Evolutionary conservation across 2,888 invertebrate species (phyloP), one percentile per base, ranked within the genome.

Genomic region (Exocentrus adspersus): DNA sequence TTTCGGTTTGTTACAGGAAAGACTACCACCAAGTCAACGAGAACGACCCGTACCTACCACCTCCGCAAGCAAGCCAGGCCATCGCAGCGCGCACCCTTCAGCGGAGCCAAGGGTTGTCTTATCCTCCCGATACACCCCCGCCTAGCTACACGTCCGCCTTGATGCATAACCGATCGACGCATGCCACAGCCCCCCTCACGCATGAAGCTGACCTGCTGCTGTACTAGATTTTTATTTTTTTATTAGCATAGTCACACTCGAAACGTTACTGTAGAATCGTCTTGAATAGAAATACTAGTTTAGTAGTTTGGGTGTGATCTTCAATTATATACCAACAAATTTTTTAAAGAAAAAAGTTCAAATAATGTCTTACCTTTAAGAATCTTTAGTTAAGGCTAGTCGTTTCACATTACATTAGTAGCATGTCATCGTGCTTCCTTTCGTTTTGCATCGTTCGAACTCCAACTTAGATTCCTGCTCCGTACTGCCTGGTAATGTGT

Each of bases 11-110:
- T 48, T 48, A 9, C 48, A 92, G 92, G 82, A 89, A 91, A 72
- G 89, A 90, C 79, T 92, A 92, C 76, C 89, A 90, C 64, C 93
- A 92, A 81, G 91, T 91, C 72, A 94, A 94, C 82, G 94, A 94
- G 81, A 92, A 92, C 67, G 94, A 92, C 70, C 91, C 92, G 65
- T 92, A 91, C 84, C 85, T 92, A 74, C 90, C 92, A 83, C 88
- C 70, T 81, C 86, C 71, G 83, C 87, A 71, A 82, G 87, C 77
- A 81, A 87, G 83, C 65, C 88, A 87, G 78, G 87, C 87, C 71
- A 87, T 87, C 74, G 88, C 87, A 71, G 87, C 87, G 60, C 83
- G 87, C 79, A 87, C 87, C 77, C 84, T 87, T 79, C 87, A 83
- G 78, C 82, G 89, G 85, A 85, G 89, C 90, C 87, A 88, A 88